Conservation (phyloP, 1,140 invertebrate species). For the Drosophila parabipectinata region DNA sequence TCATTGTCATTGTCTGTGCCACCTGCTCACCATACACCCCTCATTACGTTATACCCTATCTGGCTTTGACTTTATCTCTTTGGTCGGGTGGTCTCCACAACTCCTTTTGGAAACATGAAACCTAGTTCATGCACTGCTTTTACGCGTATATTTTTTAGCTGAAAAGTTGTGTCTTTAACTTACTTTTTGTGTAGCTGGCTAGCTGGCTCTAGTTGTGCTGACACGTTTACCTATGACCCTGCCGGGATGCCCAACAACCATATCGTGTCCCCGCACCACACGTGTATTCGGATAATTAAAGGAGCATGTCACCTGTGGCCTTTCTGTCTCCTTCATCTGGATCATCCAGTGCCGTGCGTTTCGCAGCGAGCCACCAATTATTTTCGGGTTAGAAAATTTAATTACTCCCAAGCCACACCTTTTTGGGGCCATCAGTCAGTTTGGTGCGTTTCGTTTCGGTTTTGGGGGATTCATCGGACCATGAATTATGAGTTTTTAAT, state of each 20-base stretch:
- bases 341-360: constrained; percentile 17
- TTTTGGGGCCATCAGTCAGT: constrained; percentile 20
- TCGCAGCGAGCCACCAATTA: constrained; percentile 58
- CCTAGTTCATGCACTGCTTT: no score
- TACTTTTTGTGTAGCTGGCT: neutral
- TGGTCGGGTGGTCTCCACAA: no score
- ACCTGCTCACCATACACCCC: neutral
- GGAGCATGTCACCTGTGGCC: constrained; percentile 56
- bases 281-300: constrained; percentile 66
- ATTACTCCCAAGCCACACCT: constrained; percentile 54
- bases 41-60: neutral
- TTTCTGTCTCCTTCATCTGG: constrained; percentile 50
- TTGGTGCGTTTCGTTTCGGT: constrained; percentile 15
- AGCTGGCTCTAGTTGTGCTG: constrained; percentile 26
- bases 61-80: neutral
- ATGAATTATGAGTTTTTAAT: constrained; percentile 80
- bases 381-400: constrained; percentile 70
- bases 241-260: constrained; percentile 41
- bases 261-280: constrained; percentile 43
- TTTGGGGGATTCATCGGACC: constrained; percentile 37
- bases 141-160: no score
- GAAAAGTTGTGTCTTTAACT: no score
- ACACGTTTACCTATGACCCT: constrained; percentile 31
- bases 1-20: constrained; percentile 68
- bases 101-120: no score